Evolutionary conservation across 2,113 vertebrate species (phyloP).

Genomic region (Peromyscus californicus): DNA sequence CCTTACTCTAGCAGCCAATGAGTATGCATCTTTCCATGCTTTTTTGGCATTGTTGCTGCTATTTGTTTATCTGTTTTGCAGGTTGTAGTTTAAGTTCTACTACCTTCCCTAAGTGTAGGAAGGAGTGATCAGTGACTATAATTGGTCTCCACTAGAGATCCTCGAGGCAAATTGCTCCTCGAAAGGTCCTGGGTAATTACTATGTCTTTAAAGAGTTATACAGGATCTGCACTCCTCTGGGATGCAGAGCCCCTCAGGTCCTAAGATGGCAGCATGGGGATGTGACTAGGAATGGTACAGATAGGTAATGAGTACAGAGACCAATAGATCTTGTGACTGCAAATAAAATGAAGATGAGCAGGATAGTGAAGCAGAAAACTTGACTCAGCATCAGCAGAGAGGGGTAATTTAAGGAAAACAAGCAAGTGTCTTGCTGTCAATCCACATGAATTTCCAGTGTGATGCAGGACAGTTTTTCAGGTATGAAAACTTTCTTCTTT

Average conservation of each 20-base stretch:
- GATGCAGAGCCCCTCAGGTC: not conserved
- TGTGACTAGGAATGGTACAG: not conserved
- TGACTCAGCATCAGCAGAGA: not conserved
- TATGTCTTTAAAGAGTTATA: slow-evolving; percentile 26
- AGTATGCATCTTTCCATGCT: not conserved
- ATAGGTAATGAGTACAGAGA: not conserved
- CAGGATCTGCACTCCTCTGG: not conserved
- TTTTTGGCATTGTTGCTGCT: not conserved
- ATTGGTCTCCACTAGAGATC: not conserved
- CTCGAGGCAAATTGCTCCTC: not conserved
- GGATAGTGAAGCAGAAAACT: not conserved
- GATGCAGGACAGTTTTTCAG: not conserved
- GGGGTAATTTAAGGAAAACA: not conserved
- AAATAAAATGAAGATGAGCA: not conserved
- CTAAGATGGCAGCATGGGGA: not conserved
- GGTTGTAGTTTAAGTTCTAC: not conserved
- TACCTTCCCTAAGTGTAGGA: not conserved
- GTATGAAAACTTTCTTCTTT: not conserved
- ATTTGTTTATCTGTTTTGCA: too few relatives aligned
- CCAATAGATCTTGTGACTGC: not conserved
- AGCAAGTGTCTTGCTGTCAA: not conserved
- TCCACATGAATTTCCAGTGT: not conserved
- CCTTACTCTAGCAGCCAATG: not conserved
- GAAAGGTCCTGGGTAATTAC: not conserved
- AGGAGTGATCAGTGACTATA: not conserved